Percentiles rank a stretch among this genome's conserved stretches.
These are phyloP conservation scores for Cactoblastis cactorum DNA, from an alignment of 2,888 invertebrate genomes.

Conservation along the genomic window DNA sequence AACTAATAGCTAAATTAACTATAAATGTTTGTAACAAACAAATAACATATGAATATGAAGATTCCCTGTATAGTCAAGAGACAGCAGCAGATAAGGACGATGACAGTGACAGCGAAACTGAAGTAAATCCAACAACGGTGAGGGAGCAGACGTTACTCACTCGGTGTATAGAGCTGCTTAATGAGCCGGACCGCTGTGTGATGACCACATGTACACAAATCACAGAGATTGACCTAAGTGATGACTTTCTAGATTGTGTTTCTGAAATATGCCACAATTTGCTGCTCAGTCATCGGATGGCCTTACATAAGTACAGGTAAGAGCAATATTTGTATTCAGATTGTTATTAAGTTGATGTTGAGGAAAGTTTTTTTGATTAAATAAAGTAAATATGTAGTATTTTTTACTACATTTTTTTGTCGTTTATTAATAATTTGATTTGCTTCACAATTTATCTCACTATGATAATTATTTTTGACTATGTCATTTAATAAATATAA, in stretches of 20 bases:
- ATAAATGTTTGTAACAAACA: conserved; percentile 67
- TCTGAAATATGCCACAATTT: conserved; percentile 91
- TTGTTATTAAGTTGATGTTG: too few species aligned
- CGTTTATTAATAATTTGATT: too few species aligned
- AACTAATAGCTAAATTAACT: conserved; percentile 65
- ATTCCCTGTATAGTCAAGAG: conserved; percentile 68
- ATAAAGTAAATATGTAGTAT: too few species aligned
- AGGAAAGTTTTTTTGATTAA: too few species aligned
- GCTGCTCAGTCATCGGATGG: conserved; percentile 88
- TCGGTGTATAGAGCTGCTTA: conserved; percentile 82
- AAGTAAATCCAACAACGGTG: conserved; percentile 66
- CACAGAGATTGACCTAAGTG: conserved; percentile 70
- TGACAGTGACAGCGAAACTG: conserved; percentile 79
- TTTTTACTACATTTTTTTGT: too few species aligned
- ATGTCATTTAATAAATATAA: too few species aligned
- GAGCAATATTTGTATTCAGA: conserved; percentile 10
- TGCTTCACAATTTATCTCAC: too few species aligned
- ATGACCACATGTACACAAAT: conserved; percentile 68
- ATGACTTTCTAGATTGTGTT: conserved; percentile 82
- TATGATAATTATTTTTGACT: too few species aligned
- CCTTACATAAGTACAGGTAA: conserved; percentile 91
- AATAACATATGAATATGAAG: conserved; percentile 63
- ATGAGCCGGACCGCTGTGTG: conserved; percentile 74
- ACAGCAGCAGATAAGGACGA: conserved; percentile 75
- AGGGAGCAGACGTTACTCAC: conserved; percentile 70